Conservation (phyloP, 2,113 vertebrate genomes). For the Egretta garzetta region DNA sequence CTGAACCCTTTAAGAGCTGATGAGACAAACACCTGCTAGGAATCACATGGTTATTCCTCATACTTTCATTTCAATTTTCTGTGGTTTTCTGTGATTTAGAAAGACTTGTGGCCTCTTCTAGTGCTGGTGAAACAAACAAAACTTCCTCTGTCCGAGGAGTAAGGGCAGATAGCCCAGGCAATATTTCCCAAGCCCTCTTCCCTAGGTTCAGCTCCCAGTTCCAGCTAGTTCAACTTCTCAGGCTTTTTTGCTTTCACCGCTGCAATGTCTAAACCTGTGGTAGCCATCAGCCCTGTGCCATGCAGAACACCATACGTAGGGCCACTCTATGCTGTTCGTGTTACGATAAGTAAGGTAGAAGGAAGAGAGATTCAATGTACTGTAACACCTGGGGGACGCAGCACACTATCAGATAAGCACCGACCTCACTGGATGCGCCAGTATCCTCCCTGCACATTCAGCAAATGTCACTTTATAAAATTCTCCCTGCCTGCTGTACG, state of each 20-base stretch:
- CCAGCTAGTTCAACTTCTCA: not conserved
- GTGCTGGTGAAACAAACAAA: not conserved
- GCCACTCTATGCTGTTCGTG: not conserved
- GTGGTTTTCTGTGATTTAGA: not conserved
- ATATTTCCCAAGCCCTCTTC: not conserved
- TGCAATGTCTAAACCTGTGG: not conserved
- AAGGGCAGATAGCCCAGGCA: not conserved
- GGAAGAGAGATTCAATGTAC: not conserved
- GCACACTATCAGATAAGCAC: accelerated
- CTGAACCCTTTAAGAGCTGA: not conserved
- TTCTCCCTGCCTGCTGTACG: not conserved
- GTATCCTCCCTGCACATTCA: not conserved
- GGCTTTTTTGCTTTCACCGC: not conserved
- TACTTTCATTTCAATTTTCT: not conserved
- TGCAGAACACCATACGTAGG: not conserved
- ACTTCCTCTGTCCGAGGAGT: accelerated
- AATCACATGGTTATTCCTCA: not conserved
- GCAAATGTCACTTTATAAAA: not conserved
- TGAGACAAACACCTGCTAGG: not conserved
- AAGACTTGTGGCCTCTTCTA: not conserved
- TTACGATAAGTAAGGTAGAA: not conserved
- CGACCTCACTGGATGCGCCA: not conserved
- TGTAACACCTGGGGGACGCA: not conserved
- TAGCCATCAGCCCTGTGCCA: not conserved
- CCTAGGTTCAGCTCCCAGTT: not conserved